A percentile compares a stretch with the other conserved stretches of the same genome.
Conservation (phyloP, 1,140 invertebrate species). For the Ips nitidus region DNA sequence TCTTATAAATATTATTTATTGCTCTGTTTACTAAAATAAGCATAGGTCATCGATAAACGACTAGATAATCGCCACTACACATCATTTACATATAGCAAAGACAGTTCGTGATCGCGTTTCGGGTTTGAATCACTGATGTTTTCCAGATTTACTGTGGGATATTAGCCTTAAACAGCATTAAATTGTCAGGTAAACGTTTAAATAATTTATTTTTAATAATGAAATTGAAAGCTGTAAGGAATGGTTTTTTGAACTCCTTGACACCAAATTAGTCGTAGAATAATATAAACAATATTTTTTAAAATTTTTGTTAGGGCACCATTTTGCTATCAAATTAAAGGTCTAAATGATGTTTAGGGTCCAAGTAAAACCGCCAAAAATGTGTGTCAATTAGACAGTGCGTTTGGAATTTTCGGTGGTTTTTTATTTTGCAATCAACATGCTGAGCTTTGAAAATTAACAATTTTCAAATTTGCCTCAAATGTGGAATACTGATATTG, state of each 20-base stretch:
- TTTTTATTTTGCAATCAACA: no score
- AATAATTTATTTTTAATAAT: background rate
- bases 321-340: no score
- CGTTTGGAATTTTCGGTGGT: no score
- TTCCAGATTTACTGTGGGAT: background rate
- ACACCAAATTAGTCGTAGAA: no score
- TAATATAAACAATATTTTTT: no score
- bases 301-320: no score
- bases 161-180: background rate
- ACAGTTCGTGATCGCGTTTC: slow-evolving; percentile 8
- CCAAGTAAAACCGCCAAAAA: no score
- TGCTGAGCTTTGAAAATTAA: no score
- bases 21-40: slow-evolving; percentile 18
- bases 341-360: no score
- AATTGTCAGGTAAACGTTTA: background rate
- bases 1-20: slow-evolving; percentile 17
- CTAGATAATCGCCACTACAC: slow-evolving; percentile 9
- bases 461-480: no score
- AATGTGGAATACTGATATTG: no score
- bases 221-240: background rate
- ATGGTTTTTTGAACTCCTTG: background rate
- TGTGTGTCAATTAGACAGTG: no score
- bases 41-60: slow-evolving; percentile 18
- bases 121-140: background rate
- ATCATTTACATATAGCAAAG: slow-evolving; percentile 1